Conservation (phyloP, 2,797 vertebrate genomes). For the Chelidonichthys spinosus region DNA sequence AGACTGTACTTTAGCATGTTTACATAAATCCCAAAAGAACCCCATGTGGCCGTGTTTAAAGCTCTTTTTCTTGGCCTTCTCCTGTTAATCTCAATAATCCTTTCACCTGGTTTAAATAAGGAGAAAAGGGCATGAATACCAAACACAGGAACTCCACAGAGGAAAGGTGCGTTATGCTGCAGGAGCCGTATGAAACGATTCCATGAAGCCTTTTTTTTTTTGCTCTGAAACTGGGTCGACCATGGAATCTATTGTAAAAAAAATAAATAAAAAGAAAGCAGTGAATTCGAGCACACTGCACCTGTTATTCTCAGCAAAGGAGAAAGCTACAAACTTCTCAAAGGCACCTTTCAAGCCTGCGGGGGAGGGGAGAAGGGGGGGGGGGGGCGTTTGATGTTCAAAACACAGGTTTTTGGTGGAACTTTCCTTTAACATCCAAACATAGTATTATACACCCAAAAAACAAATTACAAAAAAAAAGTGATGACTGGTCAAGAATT, state of each 20-base stretch:
- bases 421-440: conserved; percentile 9
- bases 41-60: neutral
- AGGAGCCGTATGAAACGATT: conserved; percentile 1
- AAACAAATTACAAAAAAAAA: neutral
- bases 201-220: conserved; percentile 6
- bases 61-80: too few relatives aligned
- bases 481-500: conserved; percentile 4
- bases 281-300: conserved; percentile 34
- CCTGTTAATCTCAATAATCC: neutral
- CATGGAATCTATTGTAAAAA: conserved; percentile 34
- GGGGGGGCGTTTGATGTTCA: conserved; percentile 29
- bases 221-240: conserved; percentile 31
- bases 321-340: conserved; percentile 33
- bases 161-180: conserved; percentile 2
- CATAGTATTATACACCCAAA: neutral
- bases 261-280: neutral
- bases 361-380: neutral
- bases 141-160: neutral
- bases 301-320: conserved; percentile 30
- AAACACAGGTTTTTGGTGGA: conserved; percentile 5
- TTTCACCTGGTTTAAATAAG: conserved; percentile 3
- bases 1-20: neutral
- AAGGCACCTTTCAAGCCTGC: conserved; percentile 30
- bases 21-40: neutral
- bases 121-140: neutral